A percentile compares a stretch with the other conserved stretches of the same genome.
phyloP scores from a whole-genome alignment of 2,888 invertebrate genomes.

The Noctua comes region DNA sequence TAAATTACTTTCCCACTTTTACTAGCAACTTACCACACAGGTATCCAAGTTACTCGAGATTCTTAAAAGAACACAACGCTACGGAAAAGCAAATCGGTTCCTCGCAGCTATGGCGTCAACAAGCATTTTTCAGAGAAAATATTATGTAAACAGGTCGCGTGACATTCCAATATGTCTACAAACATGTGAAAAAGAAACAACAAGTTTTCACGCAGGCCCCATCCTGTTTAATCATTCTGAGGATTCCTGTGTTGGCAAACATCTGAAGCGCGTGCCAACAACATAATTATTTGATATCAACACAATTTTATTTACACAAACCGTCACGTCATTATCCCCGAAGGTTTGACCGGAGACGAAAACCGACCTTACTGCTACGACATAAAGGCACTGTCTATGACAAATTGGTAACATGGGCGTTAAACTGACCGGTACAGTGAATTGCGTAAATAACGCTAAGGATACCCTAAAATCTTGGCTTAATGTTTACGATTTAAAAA shows the following conservation, averaged over 20 bases:
- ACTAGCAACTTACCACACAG: neutral
- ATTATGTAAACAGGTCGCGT: conserved; percentile 80
- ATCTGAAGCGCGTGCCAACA: conserved; percentile 73
- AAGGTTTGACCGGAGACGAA: neutral
- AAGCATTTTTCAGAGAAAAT: conserved; percentile 79
- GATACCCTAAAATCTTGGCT: neutral
- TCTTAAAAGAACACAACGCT: conserved; percentile 50
- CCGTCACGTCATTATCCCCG: neutral
- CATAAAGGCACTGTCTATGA: neutral
- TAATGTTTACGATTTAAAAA: neutral
- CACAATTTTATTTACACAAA: conserved; percentile 33
- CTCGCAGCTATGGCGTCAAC: conserved; percentile 62
- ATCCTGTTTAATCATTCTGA: conserved; percentile 83
- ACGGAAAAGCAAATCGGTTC: conserved; percentile 62
- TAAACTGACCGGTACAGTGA: neutral
- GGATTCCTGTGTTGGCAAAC: conserved; percentile 78
- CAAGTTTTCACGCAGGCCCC: conserved; percentile 71
- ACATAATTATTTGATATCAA: conserved; percentile 49
- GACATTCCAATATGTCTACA: conserved; percentile 66
- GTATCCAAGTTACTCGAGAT: conserved; percentile 10
- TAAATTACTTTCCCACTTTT: neutral
- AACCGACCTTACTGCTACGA: neutral
- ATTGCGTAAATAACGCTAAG: neutral
- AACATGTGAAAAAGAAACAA: conserved; percentile 76
- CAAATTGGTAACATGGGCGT: neutral